Evolutionary conservation across 2,888 invertebrate species (phyloP).

Genomic region (Andrena minutula): DNA sequence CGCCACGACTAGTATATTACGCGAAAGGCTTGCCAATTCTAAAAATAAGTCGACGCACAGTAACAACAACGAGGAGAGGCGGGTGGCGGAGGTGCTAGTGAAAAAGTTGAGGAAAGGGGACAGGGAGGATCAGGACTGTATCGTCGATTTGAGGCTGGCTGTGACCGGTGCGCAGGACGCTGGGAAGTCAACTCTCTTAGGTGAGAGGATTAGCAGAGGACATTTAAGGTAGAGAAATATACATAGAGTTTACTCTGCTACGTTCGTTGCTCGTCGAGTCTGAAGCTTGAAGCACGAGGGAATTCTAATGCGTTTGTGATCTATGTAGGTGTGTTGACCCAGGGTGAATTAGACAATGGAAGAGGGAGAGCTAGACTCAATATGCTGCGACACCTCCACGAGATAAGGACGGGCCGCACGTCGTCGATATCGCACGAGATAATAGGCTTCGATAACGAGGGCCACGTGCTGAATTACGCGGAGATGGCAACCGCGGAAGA

Average conservation of each 20-base stretch:
- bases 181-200: slow-evolving; percentile 97
- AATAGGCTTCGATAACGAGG: slow-evolving; percentile 95
- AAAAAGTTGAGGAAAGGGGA: slow-evolving; percentile 89
- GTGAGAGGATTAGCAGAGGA: slow-evolving; percentile 79
- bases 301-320: slow-evolving; percentile 31
- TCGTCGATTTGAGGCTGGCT: slow-evolving; percentile 95
- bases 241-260: slow-evolving; percentile 68
- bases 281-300: neutral
- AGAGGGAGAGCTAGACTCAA: slow-evolving; percentile 97
- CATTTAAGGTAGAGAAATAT: slow-evolving; percentile 75
- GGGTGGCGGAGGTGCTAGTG: slow-evolving; percentile 95
- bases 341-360: slow-evolving; percentile 98
- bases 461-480: slow-evolving; percentile 94
- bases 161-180: slow-evolving; percentile 98
- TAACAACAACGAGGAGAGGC: slow-evolving; percentile 84
- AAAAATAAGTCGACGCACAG: slow-evolving; percentile 70
- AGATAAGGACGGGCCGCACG: slow-evolving; percentile 96
- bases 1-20: slow-evolving; percentile 92
- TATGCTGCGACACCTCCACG: slow-evolving; percentile 97
- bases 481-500: slow-evolving; percentile 96
- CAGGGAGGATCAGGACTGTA: slow-evolving; percentile 92
- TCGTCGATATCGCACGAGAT: slow-evolving; percentile 98
- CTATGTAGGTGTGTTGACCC: slow-evolving; percentile 93
- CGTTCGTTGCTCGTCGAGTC: slow-evolving; percentile 21
- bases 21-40: slow-evolving; percentile 87